A percentile compares a stretch with the other conserved stretches of the same genome.
phyloP scores from a whole-genome alignment of 2,888 invertebrate species.

The Spisula subtruncata region DNA sequence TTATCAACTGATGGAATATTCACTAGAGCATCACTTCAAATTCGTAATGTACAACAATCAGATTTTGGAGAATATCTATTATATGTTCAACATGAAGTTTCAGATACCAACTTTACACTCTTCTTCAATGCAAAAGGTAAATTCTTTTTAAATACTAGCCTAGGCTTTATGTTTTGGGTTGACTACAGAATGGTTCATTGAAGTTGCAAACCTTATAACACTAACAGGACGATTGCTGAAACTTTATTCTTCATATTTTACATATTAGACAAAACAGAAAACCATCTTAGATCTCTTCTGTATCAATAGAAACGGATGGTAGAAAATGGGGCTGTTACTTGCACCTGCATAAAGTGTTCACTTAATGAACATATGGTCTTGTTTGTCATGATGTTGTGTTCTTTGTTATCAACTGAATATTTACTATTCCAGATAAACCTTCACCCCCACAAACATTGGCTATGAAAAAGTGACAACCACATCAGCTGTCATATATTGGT shows the following conservation, averaged over 20 bases:
- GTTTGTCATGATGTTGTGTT: background rate
- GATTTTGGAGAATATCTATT: slow-evolving; percentile 1
- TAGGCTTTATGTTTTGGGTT: too few species aligned
- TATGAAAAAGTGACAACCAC: background rate
- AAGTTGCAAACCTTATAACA: too few species aligned
- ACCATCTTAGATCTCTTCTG: too few species aligned
- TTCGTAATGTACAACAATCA: background rate
- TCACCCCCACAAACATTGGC: background rate
- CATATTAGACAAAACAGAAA: too few species aligned
- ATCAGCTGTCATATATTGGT: background rate
- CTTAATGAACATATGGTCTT: too few species aligned
- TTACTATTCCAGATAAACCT: background rate
- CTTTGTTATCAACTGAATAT: background rate
- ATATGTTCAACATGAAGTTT: background rate
- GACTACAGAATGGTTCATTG: too few species aligned
- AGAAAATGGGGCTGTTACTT: too few species aligned
- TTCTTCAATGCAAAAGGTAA: slow-evolving; percentile 15
- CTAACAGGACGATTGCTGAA: too few species aligned
- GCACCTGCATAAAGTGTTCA: too few species aligned
- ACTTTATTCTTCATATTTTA: too few species aligned
- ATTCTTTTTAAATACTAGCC: too few species aligned
- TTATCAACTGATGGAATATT: background rate
- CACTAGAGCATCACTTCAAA: background rate
- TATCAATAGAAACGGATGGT: too few species aligned
- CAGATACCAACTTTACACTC: background rate